phyloP scores from a whole-genome alignment of 2,113 vertebrate species.

The Potamarius usumacintae region DNA sequence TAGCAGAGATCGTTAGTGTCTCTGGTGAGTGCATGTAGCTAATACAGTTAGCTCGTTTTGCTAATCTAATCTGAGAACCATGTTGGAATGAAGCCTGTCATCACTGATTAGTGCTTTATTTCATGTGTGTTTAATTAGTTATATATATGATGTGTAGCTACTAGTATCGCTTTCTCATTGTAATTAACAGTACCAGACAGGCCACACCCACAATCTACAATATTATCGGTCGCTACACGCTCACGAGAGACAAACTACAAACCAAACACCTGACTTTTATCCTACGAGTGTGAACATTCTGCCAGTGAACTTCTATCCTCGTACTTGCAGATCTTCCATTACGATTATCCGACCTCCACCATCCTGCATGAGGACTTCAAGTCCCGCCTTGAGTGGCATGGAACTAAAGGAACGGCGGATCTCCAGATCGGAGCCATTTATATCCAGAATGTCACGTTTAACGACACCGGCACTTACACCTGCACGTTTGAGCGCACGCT shows the following conservation, averaged over 20 bases:
- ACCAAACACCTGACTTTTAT: not conserved
- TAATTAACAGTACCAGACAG: not conserved
- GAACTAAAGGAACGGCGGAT: slow-evolving; percentile 73
- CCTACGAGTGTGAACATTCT: not conserved
- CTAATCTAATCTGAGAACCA: not conserved
- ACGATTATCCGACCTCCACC: slow-evolving; percentile 65
- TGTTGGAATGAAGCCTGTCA: not conserved
- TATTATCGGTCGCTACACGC: not conserved
- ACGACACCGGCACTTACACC: slow-evolving; percentile 80
- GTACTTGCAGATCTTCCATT: slow-evolving; percentile 77
- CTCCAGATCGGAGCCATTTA: slow-evolving; percentile 79
- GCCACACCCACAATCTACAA: no score
- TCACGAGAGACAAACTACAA: not conserved
- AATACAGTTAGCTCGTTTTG: no score
- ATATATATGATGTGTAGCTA: not conserved
- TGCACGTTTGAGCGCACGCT: slow-evolving; percentile 81
- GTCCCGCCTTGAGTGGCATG: slow-evolving; percentile 76
- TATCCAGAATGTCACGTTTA: slow-evolving; percentile 77
- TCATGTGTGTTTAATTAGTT: not conserved
- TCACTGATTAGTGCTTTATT: not conserved
- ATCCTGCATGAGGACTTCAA: slow-evolving; percentile 72
- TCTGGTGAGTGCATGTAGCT: no score
- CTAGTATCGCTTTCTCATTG: not conserved
- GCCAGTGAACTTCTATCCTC: not conserved
- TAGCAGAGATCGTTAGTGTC: no score